phyloP scores from a whole-genome alignment of 2,888 invertebrate species.

The Nephrotoma flavescens region DNA sequence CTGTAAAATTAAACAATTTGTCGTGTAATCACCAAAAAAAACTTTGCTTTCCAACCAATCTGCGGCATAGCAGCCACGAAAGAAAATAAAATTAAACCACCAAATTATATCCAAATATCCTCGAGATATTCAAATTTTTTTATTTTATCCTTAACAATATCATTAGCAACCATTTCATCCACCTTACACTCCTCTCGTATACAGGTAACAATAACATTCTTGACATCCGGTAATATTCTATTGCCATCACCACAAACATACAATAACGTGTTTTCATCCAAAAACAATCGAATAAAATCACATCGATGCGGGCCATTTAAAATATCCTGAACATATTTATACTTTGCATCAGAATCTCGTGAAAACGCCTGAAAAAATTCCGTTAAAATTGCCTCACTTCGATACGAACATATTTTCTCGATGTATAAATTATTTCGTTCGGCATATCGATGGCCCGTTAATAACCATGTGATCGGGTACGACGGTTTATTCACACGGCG shows the following conservation, averaged over 20 bases:
- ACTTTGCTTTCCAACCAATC: too few species aligned
- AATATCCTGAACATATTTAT: not conserved
- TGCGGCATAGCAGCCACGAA: too few species aligned
- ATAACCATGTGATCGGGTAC: not conserved
- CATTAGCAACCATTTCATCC: not conserved
- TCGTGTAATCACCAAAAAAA: too few species aligned
- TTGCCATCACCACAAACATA: not conserved
- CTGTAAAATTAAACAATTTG: too few species aligned
- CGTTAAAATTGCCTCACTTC: not conserved
- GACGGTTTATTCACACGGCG: not conserved
- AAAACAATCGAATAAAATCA: not conserved
- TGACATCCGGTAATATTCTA: not conserved
- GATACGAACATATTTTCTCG: not conserved
- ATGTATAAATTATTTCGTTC: not conserved
- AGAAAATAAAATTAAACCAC: not conserved
- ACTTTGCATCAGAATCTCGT: not conserved
- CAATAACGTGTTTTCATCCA: not conserved
- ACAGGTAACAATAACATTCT: not conserved
- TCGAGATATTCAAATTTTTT: not conserved
- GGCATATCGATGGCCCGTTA: not conserved
- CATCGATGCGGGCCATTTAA: not conserved
- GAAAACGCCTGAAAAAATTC: not conserved
- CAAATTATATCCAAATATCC: not conserved
- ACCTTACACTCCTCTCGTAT: not conserved
- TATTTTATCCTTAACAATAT: not conserved